Base-by-base conservation (phyloP, 2,888 invertebrate genomes). In the Megalurothrips usitatus region DNA sequence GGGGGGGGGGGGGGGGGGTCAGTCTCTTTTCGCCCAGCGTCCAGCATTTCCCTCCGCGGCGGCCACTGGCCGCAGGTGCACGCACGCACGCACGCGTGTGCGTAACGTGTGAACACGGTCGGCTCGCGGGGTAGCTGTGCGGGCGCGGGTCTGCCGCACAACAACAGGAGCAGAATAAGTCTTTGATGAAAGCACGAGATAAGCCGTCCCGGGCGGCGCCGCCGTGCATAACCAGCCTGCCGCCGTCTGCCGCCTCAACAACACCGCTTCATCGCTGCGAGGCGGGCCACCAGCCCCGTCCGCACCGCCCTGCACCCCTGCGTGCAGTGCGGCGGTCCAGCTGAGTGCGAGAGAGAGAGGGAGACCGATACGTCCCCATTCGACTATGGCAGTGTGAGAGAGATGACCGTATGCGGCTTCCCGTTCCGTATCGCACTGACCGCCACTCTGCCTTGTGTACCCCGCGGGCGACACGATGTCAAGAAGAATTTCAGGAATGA, bases 151-250 rank as follows among this genome's bases (percentile, higher is more conserved):
- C 58, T 43, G 10, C 19, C 58, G 14, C 19, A 19, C 58, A 52
- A 43, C 34, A 43, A 43, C 34, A 43, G 34, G 34, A 43, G 34
- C 34, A 6, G 34, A 43, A 17, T 52, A 14, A 52, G 34, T 43
- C 34, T 43, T 43, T 26, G 68, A 75, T 75, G 68, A 75, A 75
- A 75, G 68, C 68, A 26, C 68, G 11, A 26, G 68, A 75, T 75
- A 75, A 23, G 14, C 58, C 58, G 58, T n/a, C n/a, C n/a, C 58
- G 19, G 58, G 14, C 1, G 58, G 0, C 14, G 10, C 52, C 58
- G 58, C 17, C 6, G 58, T 19, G 58, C 58, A 58, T 58, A 58
- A 58, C 58, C 6, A 58, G 58, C 14, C 17, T 58, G 6, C 52
- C 52, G 17, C 52, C 52, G 14, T 9, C 49, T 9, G 52, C 2